Conservation (phyloP, 2,888 invertebrate species). For the Meliscaeva auricollis region DNA sequence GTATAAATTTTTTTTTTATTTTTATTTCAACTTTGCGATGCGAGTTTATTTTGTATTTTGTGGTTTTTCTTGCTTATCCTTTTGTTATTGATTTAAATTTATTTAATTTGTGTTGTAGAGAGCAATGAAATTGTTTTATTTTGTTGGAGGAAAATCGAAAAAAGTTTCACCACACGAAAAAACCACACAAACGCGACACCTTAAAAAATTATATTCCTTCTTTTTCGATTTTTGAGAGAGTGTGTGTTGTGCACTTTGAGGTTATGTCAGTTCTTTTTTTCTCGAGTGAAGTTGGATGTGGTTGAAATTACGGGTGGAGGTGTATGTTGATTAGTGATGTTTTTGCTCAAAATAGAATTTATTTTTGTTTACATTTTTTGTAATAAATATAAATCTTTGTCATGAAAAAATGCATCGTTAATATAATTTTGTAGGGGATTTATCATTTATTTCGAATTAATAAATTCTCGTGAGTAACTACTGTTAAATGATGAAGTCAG, state of each 20-base stretch:
- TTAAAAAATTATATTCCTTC: conserved; percentile 65
- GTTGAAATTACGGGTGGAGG: conserved; percentile 44
- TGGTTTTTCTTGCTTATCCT: conserved; percentile 29
- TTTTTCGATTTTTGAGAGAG: conserved; percentile 68
- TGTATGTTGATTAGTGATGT: conserved; percentile 14
- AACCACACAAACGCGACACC: conserved; percentile 74
- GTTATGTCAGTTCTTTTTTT: conserved; percentile 74
- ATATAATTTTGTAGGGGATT: too few relatives aligned
- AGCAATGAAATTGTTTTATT: conserved; percentile 43
- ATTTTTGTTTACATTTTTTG: not conserved
- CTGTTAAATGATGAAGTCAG: too few relatives aligned
- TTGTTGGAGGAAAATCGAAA: conserved; percentile 52
- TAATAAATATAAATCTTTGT: too few relatives aligned
- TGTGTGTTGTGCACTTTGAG: conserved; percentile 70
- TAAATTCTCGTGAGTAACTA: too few relatives aligned
- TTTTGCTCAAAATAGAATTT: conserved; percentile 39
- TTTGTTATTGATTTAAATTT: conserved; percentile 10
- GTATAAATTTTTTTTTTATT: conserved; percentile 44
- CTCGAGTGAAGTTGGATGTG: conserved; percentile 51
- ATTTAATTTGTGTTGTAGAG: conserved; percentile 35
- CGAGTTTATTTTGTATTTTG: conserved; percentile 45
- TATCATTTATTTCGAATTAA: too few relatives aligned
- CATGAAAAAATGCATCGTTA: too few relatives aligned
- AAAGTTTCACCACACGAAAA: conserved; percentile 60
- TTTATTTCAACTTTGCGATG: conserved; percentile 37